Evolutionary conservation across 1,140 invertebrate species (phyloP).

Genomic region (Armadillidium nasatum): DNA sequence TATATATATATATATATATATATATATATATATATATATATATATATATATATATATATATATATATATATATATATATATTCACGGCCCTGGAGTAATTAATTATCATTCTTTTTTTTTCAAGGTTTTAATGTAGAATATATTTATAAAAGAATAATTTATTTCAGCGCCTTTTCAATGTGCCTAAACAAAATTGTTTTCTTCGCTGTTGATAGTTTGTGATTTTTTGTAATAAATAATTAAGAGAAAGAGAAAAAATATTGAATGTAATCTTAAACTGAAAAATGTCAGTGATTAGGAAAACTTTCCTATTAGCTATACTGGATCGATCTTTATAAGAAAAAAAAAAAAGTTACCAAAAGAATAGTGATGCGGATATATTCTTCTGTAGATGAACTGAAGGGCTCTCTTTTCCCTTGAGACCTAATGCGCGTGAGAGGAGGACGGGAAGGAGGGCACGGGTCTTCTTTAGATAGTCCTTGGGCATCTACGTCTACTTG

Average conservation of each 20-base stretch:
- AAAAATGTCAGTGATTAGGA: no score
- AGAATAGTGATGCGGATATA: no score
- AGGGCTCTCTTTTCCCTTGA: not conserved
- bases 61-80: conserved; percentile 12
- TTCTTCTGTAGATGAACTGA: not conserved
- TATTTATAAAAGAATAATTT: not conserved
- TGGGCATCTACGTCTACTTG: not conserved
- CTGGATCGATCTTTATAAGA: no score
- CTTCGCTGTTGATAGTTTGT: not conserved
- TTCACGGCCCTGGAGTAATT: not conserved
- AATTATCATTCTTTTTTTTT: not conserved
- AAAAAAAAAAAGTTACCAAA: no score
- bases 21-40: not conserved
- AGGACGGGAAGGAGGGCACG: not conserved
- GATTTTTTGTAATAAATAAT: no score
- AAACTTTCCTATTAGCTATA: no score
- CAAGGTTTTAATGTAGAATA: not conserved
- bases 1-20: conserved; percentile 13
- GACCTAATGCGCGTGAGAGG: not conserved
- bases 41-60: conserved; percentile 14
- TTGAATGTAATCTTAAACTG: no score
- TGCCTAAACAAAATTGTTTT: not conserved
- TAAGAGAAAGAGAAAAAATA: no score
- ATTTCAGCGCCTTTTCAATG: not conserved
- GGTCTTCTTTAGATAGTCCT: not conserved